Evolutionary conservation across 2,797 vertebrate genomes (phyloP).

Genomic region (Acrocephalus scirpaceus): DNA sequence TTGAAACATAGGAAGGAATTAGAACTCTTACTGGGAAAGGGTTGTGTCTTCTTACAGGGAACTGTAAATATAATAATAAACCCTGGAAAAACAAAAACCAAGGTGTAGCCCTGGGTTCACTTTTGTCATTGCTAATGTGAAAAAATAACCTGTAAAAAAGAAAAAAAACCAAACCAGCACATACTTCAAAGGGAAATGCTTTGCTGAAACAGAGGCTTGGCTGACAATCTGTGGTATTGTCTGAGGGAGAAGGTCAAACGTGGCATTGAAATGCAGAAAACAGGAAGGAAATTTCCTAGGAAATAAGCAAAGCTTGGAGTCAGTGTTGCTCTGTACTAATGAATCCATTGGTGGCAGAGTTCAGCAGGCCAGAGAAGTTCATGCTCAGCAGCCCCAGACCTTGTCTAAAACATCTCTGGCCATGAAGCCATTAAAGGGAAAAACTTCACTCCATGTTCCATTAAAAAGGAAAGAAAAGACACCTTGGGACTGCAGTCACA

Average conservation of each 20-base stretch:
- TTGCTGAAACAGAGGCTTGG: conserved; percentile 1
- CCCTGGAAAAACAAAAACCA: conserved; percentile 30
- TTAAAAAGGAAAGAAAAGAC: background rate
- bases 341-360: background rate
- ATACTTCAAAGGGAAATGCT: background rate
- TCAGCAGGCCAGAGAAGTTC: background rate
- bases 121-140: conserved; percentile 34
- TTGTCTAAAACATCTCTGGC: background rate
- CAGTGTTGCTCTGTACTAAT: background rate
- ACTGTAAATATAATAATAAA: conserved; percentile 66
- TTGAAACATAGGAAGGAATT: conserved; percentile 44
- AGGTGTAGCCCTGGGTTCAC: conserved; percentile 47
- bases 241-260: background rate
- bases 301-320: background rate
- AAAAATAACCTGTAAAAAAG: background rate
- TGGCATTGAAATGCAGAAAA: background rate
- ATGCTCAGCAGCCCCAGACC: background rate
- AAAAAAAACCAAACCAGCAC: background rate
- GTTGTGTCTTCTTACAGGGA: conserved; percentile 66
- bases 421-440: background rate
- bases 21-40: conserved; percentile 39
- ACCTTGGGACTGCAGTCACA: background rate
- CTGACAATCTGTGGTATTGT: background rate
- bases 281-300: background rate
- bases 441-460: background rate